Base-by-base conservation (phyloP, 2,888 invertebrate genomes). In the Nephrotoma appendiculata region DNA sequence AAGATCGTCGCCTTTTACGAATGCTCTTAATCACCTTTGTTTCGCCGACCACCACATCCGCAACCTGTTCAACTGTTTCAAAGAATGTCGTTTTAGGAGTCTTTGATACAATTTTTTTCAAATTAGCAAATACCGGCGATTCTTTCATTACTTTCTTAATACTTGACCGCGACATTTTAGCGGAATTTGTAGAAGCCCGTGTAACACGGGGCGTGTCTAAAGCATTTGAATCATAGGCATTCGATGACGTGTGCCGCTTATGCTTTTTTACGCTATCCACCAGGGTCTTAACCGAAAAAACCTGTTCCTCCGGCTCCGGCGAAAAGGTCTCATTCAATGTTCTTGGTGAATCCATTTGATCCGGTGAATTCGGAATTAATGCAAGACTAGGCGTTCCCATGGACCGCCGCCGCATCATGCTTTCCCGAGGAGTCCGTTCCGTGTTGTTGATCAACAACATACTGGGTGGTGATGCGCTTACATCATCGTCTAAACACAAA, bases 1-100 rank as follows among this genome's bases (percentile, higher is more conserved):
- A 88, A 0, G 91, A 91, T 41, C 91, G 90, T 84, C 15, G 41
- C 0, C 12, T 2, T 84, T 90, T 90, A 5, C 90, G 89, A 41
- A 88, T 88, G 6, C 88, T 88, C 9, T 88, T 84, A 84, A 84
- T 84, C 6, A 43, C 15, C 19, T 42, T 84, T 5, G 2, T 5
- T 5, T 7, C 31, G 0, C 19, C 31, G 3, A 19, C 71, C 11
- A 71, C 71, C 9, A 71, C 9, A 19, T 71, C 71, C 31, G 31
- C 19, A 31, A 71, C 31, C 9, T 71, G 15, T 31, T 11, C 71
- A 42, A 84, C 42, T 6, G 84, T 84, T 11, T 41, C n/a, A 42
- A n/a, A 5, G 6, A 42, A 6, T 2, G 6, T 42, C 6, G n/a
- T 15, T 84, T 84, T 84, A 6, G 84, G 15, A 84, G 15, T 15